Evolutionary conservation across 2,113 vertebrate species (phyloP).

Genomic region (Ictidomys tridecemlineatus): DNA sequence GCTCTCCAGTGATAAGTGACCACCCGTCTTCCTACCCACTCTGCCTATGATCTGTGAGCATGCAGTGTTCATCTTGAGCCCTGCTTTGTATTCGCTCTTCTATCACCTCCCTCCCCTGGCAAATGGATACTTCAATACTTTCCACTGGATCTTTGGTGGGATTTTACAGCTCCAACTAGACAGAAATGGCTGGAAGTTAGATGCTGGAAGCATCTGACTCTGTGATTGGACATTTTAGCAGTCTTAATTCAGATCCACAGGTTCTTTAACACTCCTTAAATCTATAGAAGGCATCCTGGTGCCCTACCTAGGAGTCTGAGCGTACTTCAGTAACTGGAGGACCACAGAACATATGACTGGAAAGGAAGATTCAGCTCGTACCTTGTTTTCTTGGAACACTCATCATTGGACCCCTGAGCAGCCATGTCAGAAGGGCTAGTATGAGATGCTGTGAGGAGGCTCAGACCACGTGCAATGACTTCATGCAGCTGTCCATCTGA

Average conservation of each 20-base stretch:
- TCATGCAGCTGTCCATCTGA: accelerated
- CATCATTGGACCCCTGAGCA: neutral
- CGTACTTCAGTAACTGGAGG: neutral
- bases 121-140: neutral
- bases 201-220: neutral
- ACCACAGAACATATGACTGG: no score
- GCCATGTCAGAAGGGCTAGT: neutral
- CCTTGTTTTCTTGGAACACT: neutral
- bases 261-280: neutral
- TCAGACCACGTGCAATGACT: neutral
- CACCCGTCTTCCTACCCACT: neutral
- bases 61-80: accelerated
- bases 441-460: neutral
- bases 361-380: neutral
- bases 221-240: neutral
- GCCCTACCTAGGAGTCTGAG: neutral
- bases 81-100: neutral
- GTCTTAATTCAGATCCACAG: neutral
- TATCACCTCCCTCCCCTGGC: no score
- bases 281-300: neutral
- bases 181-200: neutral
- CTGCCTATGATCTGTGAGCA: neutral
- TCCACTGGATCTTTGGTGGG: neutral
- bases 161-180: neutral
- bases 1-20: neutral